phyloP scores from a whole-genome alignment of 2,113 vertebrate genomes.

The Capricornis sumatraensis region DNA sequence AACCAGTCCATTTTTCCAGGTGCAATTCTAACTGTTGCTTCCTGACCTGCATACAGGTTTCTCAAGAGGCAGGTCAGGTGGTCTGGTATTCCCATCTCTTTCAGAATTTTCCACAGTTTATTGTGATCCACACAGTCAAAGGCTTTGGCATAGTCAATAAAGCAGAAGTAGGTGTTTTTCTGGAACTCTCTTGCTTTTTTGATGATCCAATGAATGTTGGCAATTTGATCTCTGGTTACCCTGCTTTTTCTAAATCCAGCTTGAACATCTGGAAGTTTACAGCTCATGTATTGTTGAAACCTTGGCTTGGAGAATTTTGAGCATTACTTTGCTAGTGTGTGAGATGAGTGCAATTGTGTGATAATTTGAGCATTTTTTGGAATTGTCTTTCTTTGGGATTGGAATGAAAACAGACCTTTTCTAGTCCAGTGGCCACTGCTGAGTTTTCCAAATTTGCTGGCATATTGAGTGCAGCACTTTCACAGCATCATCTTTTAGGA shows the following conservation, averaged over 20 bases:
- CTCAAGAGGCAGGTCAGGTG: not conserved
- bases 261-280: not conserved
- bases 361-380: not conserved
- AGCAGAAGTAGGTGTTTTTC: not conserved
- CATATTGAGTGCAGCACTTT: not conserved
- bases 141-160: not conserved
- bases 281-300: not conserved
- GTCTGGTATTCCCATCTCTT: not conserved
- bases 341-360: not conserved
- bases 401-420: not conserved
- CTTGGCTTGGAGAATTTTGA: not conserved
- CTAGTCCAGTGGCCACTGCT: not conserved
- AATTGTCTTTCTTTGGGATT: not conserved
- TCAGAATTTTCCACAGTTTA: not conserved
- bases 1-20: not conserved
- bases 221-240: not conserved
- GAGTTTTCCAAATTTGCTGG: not conserved
- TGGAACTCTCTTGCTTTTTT: not conserved
- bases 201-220: not conserved
- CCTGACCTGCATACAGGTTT: not conserved
- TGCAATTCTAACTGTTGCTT: not conserved
- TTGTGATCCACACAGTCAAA: not conserved
- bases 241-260: not conserved
- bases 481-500: not conserved
- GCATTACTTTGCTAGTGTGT: not conserved